Percentiles rank a stretch among this genome's conserved stretches.
These are phyloP conservation scores for Cottoperca gobio DNA, from an alignment of 2,797 vertebrate genomes.

Conservation along the genomic window DNA sequence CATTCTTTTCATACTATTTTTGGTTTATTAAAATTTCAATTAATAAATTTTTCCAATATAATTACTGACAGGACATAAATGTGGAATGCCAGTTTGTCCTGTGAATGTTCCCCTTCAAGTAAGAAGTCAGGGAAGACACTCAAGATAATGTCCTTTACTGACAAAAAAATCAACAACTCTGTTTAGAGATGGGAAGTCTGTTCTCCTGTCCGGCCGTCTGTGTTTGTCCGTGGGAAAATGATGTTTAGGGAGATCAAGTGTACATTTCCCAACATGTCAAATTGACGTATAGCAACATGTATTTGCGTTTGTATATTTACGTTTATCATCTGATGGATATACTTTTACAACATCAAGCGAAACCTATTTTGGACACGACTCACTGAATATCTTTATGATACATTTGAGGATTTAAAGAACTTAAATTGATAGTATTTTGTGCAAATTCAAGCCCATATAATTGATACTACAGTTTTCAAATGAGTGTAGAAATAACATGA, in stretches of 20 bases:
- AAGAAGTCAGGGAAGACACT: slow-evolving; percentile 21
- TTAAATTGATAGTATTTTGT: not conserved
- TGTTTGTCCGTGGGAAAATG: slow-evolving; percentile 26
- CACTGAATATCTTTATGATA: not conserved
- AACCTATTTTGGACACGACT: not conserved
- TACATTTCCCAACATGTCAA: slow-evolving; percentile 3
- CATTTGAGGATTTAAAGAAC: not conserved
- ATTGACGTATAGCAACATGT: not conserved
- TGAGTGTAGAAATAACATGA: not conserved
- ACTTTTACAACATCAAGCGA: not conserved
- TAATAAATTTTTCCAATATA: too few relatives aligned
- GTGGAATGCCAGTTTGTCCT: slow-evolving; percentile 32
- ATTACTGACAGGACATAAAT: slow-evolving; percentile 63
- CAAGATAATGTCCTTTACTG: slow-evolving; percentile 3
- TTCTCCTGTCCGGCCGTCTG: not conserved
- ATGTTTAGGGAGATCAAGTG: slow-evolving; percentile 1
- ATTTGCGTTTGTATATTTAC: not conserved
- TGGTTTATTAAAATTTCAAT: too few relatives aligned
- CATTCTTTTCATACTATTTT: too few relatives aligned
- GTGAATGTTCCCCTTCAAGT: slow-evolving; percentile 26
- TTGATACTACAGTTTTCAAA: not conserved
- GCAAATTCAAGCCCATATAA: not conserved
- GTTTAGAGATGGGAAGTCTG: slow-evolving; percentile 23
- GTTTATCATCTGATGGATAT: not conserved
- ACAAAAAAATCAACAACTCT: slow-evolving; percentile 3